phyloP scores from a whole-genome alignment of 2,888 invertebrate genomes.

The Antheraea assamensis region DNA sequence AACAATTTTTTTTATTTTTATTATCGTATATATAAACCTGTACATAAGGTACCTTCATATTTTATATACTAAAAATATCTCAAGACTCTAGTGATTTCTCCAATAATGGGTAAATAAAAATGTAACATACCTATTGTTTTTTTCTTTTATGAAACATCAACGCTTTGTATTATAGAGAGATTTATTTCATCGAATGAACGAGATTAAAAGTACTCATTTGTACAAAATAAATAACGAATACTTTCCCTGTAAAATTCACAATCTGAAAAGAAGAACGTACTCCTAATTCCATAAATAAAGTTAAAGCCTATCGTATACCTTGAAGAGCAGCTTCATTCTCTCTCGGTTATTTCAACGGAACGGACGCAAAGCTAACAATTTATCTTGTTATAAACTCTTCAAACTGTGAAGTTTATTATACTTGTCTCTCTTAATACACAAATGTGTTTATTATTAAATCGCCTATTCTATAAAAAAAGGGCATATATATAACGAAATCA shows the following conservation, averaged over 20 bases:
- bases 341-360: constrained; percentile 47
- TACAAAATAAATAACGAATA: background rate
- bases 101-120: too few relatives aligned
- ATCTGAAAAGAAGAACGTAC: constrained; percentile 42
- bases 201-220: background rate
- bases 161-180: background rate
- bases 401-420: background rate
- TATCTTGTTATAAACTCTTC: constrained; percentile 7
- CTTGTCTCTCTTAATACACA: background rate
- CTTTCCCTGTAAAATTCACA: constrained; percentile 6
- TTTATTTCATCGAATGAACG: background rate
- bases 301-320: constrained; percentile 62
- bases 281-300: constrained; percentile 44
- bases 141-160: too few relatives aligned
- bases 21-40: too few relatives aligned
- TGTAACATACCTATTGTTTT: too few relatives aligned
- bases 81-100: too few relatives aligned
- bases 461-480: too few relatives aligned
- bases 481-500: too few relatives aligned
- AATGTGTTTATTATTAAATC: background rate
- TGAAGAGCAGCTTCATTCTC: constrained; percentile 51
- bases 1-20: too few relatives aligned
- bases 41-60: too few relatives aligned
- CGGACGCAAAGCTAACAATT: constrained; percentile 37
- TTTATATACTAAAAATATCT: too few relatives aligned